These are phyloP conservation scores for Tetramorium alpestre DNA, from an alignment of 1,140 invertebrate genomes.

Conservation along the genomic window DNA sequence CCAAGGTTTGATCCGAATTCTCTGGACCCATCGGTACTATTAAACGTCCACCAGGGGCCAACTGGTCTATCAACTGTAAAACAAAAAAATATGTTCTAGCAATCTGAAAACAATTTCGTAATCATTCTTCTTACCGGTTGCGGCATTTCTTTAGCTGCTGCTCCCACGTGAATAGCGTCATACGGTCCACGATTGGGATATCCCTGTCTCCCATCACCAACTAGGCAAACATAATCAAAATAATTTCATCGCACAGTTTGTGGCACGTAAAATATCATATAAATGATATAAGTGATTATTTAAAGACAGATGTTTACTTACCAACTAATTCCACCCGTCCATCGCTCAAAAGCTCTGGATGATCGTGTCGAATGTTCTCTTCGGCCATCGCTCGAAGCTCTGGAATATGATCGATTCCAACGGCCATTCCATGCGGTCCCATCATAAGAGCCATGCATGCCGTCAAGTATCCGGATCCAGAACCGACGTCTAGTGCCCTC, in stretches of 20 bases:
- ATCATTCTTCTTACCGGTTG: constrained; percentile 80
- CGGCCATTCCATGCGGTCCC: constrained; percentile 90
- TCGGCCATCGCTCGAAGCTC: constrained; percentile 92
- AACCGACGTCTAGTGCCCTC: constrained; percentile 96
- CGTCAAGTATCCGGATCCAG: constrained; percentile 97
- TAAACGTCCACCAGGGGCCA: constrained; percentile 89
- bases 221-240: constrained; percentile 62
- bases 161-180: constrained; percentile 90
- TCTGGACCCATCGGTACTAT: constrained; percentile 96
- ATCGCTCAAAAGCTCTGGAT: constrained; percentile 89
- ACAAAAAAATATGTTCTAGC: constrained; percentile 83
- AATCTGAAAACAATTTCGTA: background rate
- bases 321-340: constrained; percentile 90
- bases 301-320: constrained; percentile 78
- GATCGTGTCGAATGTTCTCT: constrained; percentile 92
- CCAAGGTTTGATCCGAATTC: constrained; percentile 92
- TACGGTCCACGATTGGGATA: constrained; percentile 87
- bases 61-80: constrained; percentile 86
- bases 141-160: constrained; percentile 86
- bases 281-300: background rate
- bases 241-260: background rate
- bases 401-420: constrained; percentile 97
- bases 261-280: background rate
- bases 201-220: constrained; percentile 89
- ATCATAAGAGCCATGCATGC: constrained; percentile 97